Evolutionary conservation across 1,140 invertebrate genomes (phyloP), one percentile per base, ranked within the genome.

Genomic region (Drosophila sechellia): DNA sequence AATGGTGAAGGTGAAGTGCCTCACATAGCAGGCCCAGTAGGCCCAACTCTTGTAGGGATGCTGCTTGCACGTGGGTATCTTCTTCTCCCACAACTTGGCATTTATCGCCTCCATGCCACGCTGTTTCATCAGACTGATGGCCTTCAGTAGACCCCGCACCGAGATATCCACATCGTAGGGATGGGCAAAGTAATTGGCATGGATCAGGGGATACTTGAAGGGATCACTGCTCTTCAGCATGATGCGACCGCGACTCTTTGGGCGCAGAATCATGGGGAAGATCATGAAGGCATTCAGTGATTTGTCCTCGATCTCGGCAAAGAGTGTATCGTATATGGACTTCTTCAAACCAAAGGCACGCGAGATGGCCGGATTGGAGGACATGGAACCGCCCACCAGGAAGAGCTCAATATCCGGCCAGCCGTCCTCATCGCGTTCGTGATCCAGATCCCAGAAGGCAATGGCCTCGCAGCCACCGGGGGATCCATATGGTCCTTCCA

Each of bases 401-500:
- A 97, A 93, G 10, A 97, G 80, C 86, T 97, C 96, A 56, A 97
- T 94, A 74, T 97, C 95, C 0, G 96, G 95, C 92, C 95, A 96
- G 31, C 94, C 95, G 49, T 95, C 93, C 5, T 92, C 90, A 42
- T 95, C 93, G 1, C 94, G 92, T 40, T 94, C 94, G 75, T 95
- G 93, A 58, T 96, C 95, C 8, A 96, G 93, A 71, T 97, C 95
- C 72, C 96, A 93, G 79, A 97, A 97, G 2, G 95, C 94, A 0
- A 97, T 86, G 0, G 95, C 96, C 92, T 98, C 97, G 59, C 95
- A 96, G 0, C 96, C 96, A 15, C 97, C 97, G 0, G 97, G 95
- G 4, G 96, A 93, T 0, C 96, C 95, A 15, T 97, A 81, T 0
- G 96, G 96, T 15, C 96, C 96, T 61, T 93, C 93, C 68, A 93